phyloP scores from a whole-genome alignment of 2,113 vertebrate species.

The Phylloscopus trochiloides region DNA sequence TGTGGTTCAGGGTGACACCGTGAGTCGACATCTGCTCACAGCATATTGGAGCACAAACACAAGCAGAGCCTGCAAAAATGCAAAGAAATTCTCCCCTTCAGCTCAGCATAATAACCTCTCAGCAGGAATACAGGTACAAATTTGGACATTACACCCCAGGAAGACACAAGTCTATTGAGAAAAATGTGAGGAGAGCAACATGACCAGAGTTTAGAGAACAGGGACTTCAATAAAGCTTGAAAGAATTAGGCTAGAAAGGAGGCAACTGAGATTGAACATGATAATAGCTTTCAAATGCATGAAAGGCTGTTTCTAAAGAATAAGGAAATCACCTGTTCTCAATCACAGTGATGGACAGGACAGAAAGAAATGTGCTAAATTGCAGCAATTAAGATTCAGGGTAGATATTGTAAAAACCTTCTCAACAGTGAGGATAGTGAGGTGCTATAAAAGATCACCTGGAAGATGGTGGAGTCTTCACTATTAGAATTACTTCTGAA shows the following conservation, averaged over 20 bases:
- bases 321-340: slow-evolving; percentile 38
- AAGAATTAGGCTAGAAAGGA: slow-evolving; percentile 9
- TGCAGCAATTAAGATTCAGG: slow-evolving; percentile 46
- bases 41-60: not conserved
- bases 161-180: not conserved
- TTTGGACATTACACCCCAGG: not conserved
- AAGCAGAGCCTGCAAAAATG: not conserved
- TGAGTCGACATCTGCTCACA: slow-evolving; percentile 29
- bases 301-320: slow-evolving; percentile 34
- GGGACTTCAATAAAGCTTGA: not conserved
- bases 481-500: not conserved
- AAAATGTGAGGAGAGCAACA: slow-evolving; percentile 3
- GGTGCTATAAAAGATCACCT: not conserved
- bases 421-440: not conserved
- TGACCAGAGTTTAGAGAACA: not conserved
- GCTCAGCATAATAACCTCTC: not conserved
- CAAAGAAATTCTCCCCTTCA: not conserved
- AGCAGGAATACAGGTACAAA: not conserved
- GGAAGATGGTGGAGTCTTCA: not conserved
- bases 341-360: slow-evolving; percentile 16
- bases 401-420: not conserved
- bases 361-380: slow-evolving; percentile 20
- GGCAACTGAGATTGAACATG: slow-evolving; percentile 19
- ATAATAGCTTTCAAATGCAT: slow-evolving; percentile 37
- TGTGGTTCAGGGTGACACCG: not conserved